A percentile compares a stretch with the other conserved stretches of the same genome.
Evolutionary conservation across 2,113 vertebrate genomes (phyloP).

Genomic region (Prolemur simus): DNA sequence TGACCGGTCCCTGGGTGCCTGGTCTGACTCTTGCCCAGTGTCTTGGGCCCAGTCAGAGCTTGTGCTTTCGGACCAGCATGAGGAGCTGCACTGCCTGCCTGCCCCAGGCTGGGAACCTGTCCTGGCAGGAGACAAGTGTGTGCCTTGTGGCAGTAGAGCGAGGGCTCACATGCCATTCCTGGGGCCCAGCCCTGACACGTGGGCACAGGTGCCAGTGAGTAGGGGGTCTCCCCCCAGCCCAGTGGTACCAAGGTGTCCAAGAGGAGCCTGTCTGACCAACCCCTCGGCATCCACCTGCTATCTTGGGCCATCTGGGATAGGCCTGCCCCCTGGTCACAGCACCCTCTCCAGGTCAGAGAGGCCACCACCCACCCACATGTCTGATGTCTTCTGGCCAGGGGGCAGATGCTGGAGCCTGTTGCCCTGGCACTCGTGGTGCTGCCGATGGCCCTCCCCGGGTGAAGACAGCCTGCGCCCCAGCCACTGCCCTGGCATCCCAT

Average conservation of each 20-base stretch:
- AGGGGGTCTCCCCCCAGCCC: accelerated
- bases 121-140: not conserved
- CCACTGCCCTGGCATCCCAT: not conserved
- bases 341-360: not conserved
- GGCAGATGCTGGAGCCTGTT: too few relatives aligned
- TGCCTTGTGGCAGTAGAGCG: accelerated
- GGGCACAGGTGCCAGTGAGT: not conserved
- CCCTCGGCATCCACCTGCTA: not conserved
- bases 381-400: too few relatives aligned
- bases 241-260: not conserved
- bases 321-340: not conserved
- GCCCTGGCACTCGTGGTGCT: accelerated
- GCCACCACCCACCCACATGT: not conserved
- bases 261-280: too few relatives aligned
- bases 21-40: accelerated
- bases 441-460: accelerated
- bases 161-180: accelerated
- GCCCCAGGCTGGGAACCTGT: not conserved
- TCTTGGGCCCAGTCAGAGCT: not conserved
- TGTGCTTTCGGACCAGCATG: too few relatives aligned
- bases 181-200: accelerated
- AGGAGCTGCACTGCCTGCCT: not conserved
- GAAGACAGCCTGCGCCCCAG: not conserved
- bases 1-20: accelerated
- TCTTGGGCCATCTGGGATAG: not conserved